Evolutionary conservation across 1,140 invertebrate genomes (phyloP).

Genomic region (Trinorchestia longiramus): DNA sequence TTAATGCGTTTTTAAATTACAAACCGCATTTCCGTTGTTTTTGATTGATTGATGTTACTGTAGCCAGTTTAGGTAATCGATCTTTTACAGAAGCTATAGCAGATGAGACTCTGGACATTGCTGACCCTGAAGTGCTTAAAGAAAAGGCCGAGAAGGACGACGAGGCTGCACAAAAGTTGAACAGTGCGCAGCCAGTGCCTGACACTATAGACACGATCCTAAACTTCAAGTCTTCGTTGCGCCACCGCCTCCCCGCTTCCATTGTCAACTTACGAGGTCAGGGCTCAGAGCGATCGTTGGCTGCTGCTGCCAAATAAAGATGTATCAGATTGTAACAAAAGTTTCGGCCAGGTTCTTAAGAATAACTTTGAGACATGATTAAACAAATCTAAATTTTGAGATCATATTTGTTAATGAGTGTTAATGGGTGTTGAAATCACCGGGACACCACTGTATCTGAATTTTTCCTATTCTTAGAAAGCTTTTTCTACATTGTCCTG

Average conservation of each 20-base stretch:
- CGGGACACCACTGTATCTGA: too few species aligned
- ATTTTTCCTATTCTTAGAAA: too few species aligned
- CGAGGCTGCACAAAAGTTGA: background rate
- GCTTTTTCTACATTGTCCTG: too few species aligned
- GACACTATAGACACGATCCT: background rate
- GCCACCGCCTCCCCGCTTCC: background rate
- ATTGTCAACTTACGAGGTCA: constrained; percentile 8
- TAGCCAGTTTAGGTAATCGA: background rate
- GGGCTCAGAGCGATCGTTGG: too few species aligned
- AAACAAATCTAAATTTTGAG: too few species aligned
- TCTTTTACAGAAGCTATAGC: background rate
- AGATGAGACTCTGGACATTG: background rate
- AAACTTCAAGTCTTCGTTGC: background rate
- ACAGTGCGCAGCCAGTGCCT: background rate
- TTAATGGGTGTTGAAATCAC: too few species aligned
- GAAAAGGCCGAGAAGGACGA: background rate
- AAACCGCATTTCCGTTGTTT: background rate
- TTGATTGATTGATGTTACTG: background rate
- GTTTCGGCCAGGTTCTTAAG: too few species aligned
- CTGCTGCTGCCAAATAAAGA: too few species aligned
- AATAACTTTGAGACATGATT: too few species aligned
- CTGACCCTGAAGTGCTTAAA: background rate
- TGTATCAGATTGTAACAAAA: too few species aligned
- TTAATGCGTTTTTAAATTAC: background rate
- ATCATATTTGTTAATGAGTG: too few species aligned